A percentile compares a stretch with the other conserved stretches of the same genome.
phyloP scores from a whole-genome alignment of 2,113 vertebrate species.

The Conger conger region DNA sequence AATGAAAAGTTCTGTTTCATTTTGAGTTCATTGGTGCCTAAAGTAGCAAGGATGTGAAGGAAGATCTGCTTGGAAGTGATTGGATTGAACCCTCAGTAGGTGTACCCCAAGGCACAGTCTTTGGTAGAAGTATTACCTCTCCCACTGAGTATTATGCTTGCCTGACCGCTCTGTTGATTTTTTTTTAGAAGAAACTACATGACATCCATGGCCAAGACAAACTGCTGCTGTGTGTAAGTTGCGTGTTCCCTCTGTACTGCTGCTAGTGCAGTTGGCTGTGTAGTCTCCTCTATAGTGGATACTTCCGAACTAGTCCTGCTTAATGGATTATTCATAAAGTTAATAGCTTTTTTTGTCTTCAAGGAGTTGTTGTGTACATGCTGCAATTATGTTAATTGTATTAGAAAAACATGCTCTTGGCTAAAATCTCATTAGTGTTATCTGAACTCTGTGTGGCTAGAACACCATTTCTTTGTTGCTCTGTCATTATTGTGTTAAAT shows the following conservation, averaged over 20 bases:
- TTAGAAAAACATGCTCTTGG: slow-evolving; percentile 8
- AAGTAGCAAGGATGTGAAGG: too few relatives aligned
- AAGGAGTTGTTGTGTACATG: slow-evolving; percentile 13
- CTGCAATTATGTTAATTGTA: slow-evolving; percentile 21
- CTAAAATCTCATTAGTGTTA: slow-evolving; percentile 19
- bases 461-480: neutral
- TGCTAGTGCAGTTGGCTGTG: neutral
- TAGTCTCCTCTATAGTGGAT: neutral
- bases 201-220: neutral
- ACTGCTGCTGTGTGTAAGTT: neutral
- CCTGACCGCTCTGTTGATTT: neutral
- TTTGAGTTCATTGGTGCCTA: too few relatives aligned
- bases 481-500: neutral
- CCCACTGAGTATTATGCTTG: neutral
- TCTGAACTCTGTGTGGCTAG: slow-evolving; percentile 4
- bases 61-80: too few relatives aligned
- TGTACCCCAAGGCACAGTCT: neutral
- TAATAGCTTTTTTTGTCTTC: slow-evolving; percentile 13
- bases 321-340: slow-evolving; percentile 12
- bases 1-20: too few relatives aligned
- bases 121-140: neutral
- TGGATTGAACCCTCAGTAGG: neutral
- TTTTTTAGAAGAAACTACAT: neutral
- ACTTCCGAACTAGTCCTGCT: neutral
- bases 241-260: neutral